Percentiles rank a stretch among this genome's conserved stretches.
These are phyloP conservation scores for Osmerus mordax DNA, from an alignment of 2,113 vertebrate genomes.

Conservation along the genomic window DNA sequence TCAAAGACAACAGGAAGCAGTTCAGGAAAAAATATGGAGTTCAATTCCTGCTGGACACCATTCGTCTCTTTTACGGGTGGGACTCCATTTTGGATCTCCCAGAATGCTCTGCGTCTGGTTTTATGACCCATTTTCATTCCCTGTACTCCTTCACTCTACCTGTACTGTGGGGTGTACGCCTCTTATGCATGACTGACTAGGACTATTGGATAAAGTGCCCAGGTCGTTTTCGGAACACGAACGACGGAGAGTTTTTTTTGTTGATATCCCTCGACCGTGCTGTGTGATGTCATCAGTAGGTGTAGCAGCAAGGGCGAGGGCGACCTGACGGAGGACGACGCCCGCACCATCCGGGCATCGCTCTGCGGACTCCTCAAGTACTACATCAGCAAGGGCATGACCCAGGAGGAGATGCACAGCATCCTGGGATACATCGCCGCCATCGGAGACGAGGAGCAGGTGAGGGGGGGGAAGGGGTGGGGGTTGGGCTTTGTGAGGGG, in stretches of 20 bases:
- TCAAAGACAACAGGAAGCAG: slow-evolving; percentile 94
- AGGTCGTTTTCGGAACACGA: no score
- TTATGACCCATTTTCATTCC: background rate
- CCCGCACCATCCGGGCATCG: slow-evolving; percentile 85
- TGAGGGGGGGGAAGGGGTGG: slow-evolving; percentile 50
- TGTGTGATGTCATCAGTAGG: slow-evolving; percentile 32
- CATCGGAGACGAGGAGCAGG: slow-evolving; percentile 91
- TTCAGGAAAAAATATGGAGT: slow-evolving; percentile 94
- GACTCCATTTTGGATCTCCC: slow-evolving; percentile 25
- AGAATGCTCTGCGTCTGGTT: slow-evolving; percentile 1
- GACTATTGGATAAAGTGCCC: no score
- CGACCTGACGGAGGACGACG: slow-evolving; percentile 83
- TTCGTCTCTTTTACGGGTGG: slow-evolving; percentile 93
- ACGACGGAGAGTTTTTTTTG: no score
- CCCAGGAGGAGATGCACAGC: slow-evolving; percentile 92
- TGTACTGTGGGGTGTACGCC: background rate
- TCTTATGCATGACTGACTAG: no score
- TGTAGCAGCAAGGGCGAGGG: slow-evolving; percentile 68
- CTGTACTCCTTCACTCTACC: background rate
- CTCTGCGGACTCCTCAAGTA: slow-evolving; percentile 91
- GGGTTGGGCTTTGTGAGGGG: background rate
- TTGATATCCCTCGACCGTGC: no score
- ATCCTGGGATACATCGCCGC: slow-evolving; percentile 91
- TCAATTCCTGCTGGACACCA: slow-evolving; percentile 90
- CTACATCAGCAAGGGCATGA: slow-evolving; percentile 93